These are phyloP conservation scores for Limanda limanda DNA, from an alignment of 2,113 vertebrate genomes.

Conservation along the genomic window DNA sequence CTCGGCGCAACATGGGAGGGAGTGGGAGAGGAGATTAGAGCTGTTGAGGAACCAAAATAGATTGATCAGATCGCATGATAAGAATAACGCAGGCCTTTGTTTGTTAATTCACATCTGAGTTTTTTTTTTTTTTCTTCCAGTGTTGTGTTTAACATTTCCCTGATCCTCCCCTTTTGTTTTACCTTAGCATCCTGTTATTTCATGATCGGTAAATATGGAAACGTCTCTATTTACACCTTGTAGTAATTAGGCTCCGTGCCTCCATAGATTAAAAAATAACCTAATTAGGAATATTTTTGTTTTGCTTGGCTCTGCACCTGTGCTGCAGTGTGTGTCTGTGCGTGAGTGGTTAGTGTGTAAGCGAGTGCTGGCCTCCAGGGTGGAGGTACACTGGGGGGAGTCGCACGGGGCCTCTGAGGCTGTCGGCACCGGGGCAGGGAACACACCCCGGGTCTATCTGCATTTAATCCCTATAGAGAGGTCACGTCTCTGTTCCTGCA, in stretches of 20 bases:
- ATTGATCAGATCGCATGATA: constrained; percentile 79
- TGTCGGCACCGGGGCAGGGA: constrained; percentile 34
- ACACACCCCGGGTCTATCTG: constrained; percentile 65
- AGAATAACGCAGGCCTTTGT: constrained; percentile 76
- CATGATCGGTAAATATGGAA: constrained; percentile 74
- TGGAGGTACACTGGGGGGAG: constrained; percentile 56
- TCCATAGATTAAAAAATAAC: constrained; percentile 77
- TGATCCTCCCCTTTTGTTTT: constrained; percentile 72
- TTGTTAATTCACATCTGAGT: constrained; percentile 72
- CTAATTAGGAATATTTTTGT: constrained; percentile 79
- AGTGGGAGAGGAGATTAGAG: constrained; percentile 79
- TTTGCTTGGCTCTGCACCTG: constrained; percentile 73
- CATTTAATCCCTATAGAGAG: constrained; percentile 71
- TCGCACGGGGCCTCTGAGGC: constrained; percentile 58
- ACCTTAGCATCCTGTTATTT: constrained; percentile 65
- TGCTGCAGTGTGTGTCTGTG: constrained; percentile 41
- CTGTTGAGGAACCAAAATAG: constrained; percentile 81
- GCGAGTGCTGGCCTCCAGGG: constrained; percentile 53
- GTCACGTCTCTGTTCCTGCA: constrained; percentile 61
- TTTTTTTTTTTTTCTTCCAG: constrained; percentile 28
- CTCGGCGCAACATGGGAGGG: constrained; percentile 68
- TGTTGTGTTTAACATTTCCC: constrained; percentile 73
- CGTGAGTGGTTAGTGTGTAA: constrained; percentile 11
- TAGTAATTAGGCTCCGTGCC: constrained; percentile 72
- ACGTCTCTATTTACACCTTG: constrained; percentile 77